phyloP scores from a whole-genome alignment of 2,113 vertebrate species.

The Trichomycterus rosablanca region DNA sequence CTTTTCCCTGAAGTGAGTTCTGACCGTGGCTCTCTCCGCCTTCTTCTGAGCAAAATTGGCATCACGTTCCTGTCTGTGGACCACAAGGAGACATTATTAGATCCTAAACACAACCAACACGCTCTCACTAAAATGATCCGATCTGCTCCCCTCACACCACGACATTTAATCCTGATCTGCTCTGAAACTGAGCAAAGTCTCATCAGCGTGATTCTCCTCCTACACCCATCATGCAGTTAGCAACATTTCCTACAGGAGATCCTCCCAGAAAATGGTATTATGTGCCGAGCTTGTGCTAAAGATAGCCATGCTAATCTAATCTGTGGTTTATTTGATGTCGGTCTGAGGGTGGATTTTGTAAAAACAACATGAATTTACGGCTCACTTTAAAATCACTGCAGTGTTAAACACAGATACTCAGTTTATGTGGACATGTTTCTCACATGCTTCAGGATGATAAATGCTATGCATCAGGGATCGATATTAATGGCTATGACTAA shows the following conservation, averaged over 20 bases:
- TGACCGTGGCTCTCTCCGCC: slow-evolving; percentile 87
- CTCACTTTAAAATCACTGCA: no score
- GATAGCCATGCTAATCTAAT: not conserved
- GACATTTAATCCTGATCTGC: no score
- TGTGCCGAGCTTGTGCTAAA: not conserved
- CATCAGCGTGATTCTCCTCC: slow-evolving; percentile 7
- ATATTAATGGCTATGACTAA: no score
- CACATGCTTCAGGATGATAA: no score
- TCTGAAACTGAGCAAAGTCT: not conserved
- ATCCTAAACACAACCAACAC: not conserved
- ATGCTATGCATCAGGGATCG: no score
- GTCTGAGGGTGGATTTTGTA: no score
- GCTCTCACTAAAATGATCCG: slow-evolving; percentile 12
- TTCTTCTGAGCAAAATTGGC: slow-evolving; percentile 88
- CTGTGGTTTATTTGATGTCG: not conserved
- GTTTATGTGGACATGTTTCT: no score
- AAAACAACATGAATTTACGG: no score
- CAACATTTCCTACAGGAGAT: not conserved
- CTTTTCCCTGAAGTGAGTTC: slow-evolving; percentile 92
- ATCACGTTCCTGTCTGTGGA: slow-evolving; percentile 85
- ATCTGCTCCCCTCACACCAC: no score
- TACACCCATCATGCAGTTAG: not conserved
- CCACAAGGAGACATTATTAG: not conserved
- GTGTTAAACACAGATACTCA: no score
- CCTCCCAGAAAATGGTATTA: not conserved